phyloP scores from a whole-genome alignment of 2,888 invertebrate genomes.

The Plebejus anna region DNA sequence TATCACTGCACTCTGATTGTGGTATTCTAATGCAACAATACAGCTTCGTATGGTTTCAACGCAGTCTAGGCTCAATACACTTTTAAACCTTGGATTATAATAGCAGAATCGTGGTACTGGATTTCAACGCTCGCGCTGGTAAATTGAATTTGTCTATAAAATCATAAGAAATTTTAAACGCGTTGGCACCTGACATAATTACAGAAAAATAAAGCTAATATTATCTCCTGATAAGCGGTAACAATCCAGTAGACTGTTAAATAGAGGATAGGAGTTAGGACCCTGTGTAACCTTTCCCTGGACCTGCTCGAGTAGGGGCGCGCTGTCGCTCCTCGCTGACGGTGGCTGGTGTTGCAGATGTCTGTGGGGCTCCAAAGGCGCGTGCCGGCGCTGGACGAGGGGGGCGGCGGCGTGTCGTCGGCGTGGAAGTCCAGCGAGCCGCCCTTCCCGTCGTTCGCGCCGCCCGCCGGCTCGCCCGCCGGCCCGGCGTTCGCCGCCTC shows the following conservation, averaged over 20 bases:
- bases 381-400: constrained; percentile 78
- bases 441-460: constrained; percentile 89
- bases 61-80: too few relatives aligned
- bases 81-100: too few relatives aligned
- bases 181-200: neutral
- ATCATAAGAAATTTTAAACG: too few relatives aligned
- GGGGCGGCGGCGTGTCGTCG: constrained; percentile 68
- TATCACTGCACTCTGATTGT: too few relatives aligned
- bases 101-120: too few relatives aligned
- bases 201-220: neutral
- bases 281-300: neutral
- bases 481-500: constrained; percentile 85
- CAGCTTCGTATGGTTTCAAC: too few relatives aligned
- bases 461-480: constrained; percentile 87
- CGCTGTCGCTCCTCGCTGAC: neutral
- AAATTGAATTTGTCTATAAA: too few relatives aligned
- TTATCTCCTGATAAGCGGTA: neutral
- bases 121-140: too few relatives aligned
- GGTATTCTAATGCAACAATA: too few relatives aligned
- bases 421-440: constrained; percentile 87
- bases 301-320: neutral
- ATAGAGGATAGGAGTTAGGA: neutral
- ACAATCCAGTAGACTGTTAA: neutral
- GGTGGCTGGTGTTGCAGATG: constrained; percentile 55
- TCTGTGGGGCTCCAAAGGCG: constrained; percentile 92